These are phyloP conservation scores for Melanotaenia boesemani DNA, from an alignment of 2,797 vertebrate genomes.

Conservation along the genomic window DNA sequence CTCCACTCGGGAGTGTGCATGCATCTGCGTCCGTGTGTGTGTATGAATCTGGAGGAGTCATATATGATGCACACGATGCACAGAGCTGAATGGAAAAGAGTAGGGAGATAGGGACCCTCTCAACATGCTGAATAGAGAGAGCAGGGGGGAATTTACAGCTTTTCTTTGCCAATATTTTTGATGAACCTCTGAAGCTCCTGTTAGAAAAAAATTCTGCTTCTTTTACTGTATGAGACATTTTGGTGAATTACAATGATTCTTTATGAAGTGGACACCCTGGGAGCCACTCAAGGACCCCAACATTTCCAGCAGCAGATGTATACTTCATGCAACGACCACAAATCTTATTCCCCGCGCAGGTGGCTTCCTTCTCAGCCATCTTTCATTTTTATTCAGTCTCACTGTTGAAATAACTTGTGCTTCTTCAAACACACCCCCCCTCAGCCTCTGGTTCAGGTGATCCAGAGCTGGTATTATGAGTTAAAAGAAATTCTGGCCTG, in stretches of 20 bases:
- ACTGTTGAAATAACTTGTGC: conserved; percentile 8
- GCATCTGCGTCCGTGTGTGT: conserved; percentile 58
- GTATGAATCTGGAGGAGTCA: conserved; percentile 58
- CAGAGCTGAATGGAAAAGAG: conserved; percentile 33
- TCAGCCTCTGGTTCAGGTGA: too few species aligned
- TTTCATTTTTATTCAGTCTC: conserved; percentile 57
- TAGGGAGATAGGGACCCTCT: conserved; percentile 26
- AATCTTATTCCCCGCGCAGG: conserved; percentile 33
- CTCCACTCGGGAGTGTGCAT: conserved; percentile 62
- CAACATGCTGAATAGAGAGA: background rate
- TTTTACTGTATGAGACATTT: background rate
- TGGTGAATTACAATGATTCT: conserved; percentile 10
- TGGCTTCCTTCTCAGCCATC: conserved; percentile 38
- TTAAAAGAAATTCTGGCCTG: too few species aligned
- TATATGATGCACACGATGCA: conserved; percentile 53
- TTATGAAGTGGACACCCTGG: conserved; percentile 4
- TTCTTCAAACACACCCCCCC: conserved; percentile 2
- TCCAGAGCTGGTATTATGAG: too few species aligned
- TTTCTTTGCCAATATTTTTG: conserved; percentile 29
- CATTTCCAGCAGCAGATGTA: conserved; percentile 7
- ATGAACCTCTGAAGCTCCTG: background rate
- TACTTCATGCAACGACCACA: conserved; percentile 16
- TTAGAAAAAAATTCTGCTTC: background rate
- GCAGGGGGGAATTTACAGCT: conserved; percentile 13
- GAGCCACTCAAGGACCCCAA: conserved; percentile 5